Evolutionary conservation across 2,888 invertebrate species (phyloP).

Genomic region (Abrostola tripartita): DNA sequence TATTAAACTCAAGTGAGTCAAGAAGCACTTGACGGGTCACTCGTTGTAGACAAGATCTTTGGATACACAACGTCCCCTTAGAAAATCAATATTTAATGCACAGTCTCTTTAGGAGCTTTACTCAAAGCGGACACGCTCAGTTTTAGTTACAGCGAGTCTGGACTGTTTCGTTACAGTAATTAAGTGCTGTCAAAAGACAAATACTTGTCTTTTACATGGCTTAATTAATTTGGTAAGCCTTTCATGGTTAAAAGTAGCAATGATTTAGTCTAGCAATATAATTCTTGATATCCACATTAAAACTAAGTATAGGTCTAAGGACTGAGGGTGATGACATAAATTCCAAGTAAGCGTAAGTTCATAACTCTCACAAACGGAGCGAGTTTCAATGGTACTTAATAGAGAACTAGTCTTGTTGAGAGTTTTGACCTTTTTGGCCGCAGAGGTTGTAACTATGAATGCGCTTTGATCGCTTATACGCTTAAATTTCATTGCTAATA

Average conservation of each 20-base stretch:
- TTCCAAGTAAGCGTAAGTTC: conserved; percentile 45
- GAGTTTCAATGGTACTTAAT: conserved; percentile 66
- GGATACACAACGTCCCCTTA: conserved; percentile 60
- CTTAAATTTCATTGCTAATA: no score
- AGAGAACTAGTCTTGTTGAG: conserved; percentile 60
- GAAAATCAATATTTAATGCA: conserved; percentile 67
- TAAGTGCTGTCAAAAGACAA: conserved; percentile 48
- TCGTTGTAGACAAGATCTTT: conserved; percentile 75
- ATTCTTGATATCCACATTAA: conserved; percentile 9
- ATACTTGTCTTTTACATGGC: conserved; percentile 42
- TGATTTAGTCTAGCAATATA: neutral
- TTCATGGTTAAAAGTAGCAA: neutral
- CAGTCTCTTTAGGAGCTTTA: conserved; percentile 43
- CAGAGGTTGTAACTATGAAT: conserved; percentile 1
- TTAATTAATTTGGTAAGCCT: conserved; percentile 32
- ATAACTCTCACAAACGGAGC: conserved; percentile 47
- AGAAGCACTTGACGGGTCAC: conserved; percentile 79
- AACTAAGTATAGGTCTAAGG: conserved; percentile 17
- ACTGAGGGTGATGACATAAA: conserved; percentile 41
- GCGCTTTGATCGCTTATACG: no score
- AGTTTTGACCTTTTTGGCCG: conserved; percentile 61
- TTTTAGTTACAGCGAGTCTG: conserved; percentile 29
- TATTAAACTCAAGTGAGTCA: conserved; percentile 83
- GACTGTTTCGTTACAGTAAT: conserved; percentile 42
- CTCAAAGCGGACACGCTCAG: conserved; percentile 33